These are phyloP conservation scores for Drosophila niveifrons DNA, from an alignment of 2,888 invertebrate species.

Conservation along the genomic window DNA sequence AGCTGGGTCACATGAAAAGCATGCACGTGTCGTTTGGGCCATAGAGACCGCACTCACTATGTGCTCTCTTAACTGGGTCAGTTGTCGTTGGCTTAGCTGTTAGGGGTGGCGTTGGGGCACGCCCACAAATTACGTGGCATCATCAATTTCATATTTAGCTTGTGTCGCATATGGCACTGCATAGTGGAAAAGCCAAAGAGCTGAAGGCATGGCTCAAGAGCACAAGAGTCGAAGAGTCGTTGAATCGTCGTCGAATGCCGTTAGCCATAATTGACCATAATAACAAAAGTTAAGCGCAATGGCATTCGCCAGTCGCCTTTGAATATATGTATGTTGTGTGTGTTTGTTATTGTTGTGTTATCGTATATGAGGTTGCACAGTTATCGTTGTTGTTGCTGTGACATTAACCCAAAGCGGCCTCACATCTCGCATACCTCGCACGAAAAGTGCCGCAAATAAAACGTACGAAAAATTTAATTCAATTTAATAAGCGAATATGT, in stretches of 20 bases:
- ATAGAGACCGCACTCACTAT: background rate
- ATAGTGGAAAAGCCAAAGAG: slow-evolving; percentile 24
- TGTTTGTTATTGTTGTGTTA: slow-evolving; percentile 23
- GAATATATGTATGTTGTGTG: slow-evolving; percentile 11
- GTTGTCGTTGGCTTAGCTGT: slow-evolving; percentile 25
- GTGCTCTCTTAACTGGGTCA: slow-evolving; percentile 36
- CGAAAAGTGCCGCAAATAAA: slow-evolving; percentile 80
- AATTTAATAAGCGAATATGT: slow-evolving; percentile 81
- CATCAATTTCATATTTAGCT: slow-evolving; percentile 60
- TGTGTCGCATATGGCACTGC: slow-evolving; percentile 47
- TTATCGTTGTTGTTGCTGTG: slow-evolving; percentile 48
- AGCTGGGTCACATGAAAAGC: slow-evolving; percentile 17
- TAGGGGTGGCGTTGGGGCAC: slow-evolving; percentile 19
- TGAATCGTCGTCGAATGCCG: slow-evolving; percentile 50
- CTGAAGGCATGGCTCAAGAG: slow-evolving; percentile 9
- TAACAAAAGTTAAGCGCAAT: slow-evolving; percentile 74
- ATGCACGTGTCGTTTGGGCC: slow-evolving; percentile 23
- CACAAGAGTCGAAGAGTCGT: slow-evolving; percentile 7
- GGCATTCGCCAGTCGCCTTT: slow-evolving; percentile 53
- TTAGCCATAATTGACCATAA: slow-evolving; percentile 80
- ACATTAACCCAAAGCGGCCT: slow-evolving; percentile 74
- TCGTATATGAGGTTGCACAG: slow-evolving; percentile 38
- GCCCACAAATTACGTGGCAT: slow-evolving; percentile 58
- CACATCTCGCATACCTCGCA: slow-evolving; percentile 65
- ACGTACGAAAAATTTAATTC: slow-evolving; percentile 82